Base-by-base conservation (phyloP, 2,888 invertebrate species). In the Trichacis sp. region DNA sequence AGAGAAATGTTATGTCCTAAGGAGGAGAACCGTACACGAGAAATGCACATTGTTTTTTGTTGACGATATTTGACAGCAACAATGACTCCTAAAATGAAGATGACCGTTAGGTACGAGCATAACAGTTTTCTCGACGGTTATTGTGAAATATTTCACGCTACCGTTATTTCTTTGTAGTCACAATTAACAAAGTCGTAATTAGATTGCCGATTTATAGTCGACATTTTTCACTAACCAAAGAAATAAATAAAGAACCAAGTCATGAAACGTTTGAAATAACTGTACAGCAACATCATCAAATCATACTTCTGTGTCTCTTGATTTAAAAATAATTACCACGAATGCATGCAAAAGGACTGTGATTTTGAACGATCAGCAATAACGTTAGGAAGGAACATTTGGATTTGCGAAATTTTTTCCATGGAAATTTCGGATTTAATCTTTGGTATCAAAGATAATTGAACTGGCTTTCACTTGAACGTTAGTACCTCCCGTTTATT, bases 121-220 rank as follows among this genome's bases (percentile, higher is more conserved):
- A 40, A 40, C 40, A 40, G 14, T 40, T 40, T 40, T 40, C 40
- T 15, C 4, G 15, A 9, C 4, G 40, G 2, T 40, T 15, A 15
- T 40, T 40, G 40, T 33, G n/a, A 33, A 33, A 33, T n/a, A 33
- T 33, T 33, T 33, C n/a, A 33, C 33, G 2, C 40, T 12, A 40
- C 40, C 40, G 40, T 40, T 40, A 40, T 2, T 8, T 40, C 40
- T 40, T 40, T 40, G 40, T 40, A 12, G 40, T 40, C 40, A 9
- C 14, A 40, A 40, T 15, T 40, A 40, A 40, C 14, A 3, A 15
- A 40, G 5, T 5, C 15, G 40, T 4, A 15, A 6, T 40, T 15
- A 12, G 14, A 40, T 40, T 14, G 40, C 2, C 14, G 40, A 40
- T 40, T 12, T 8, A 14, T 15, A 6, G 2, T 40, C 5, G 5